These are phyloP conservation scores for Mus pahari DNA, from an alignment of 2,113 vertebrate genomes.

Conservation along the genomic window DNA sequence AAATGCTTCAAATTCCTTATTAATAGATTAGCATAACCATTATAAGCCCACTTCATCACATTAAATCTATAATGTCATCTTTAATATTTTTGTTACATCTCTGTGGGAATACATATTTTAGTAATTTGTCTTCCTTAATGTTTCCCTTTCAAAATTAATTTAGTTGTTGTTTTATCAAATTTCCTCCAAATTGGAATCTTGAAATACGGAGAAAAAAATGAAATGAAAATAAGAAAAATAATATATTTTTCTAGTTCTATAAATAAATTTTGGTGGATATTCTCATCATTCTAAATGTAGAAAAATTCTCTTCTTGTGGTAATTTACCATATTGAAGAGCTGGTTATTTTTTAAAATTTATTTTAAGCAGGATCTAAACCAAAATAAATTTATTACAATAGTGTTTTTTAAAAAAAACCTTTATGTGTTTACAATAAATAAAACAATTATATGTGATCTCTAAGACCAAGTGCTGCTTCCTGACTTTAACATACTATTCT, in stretches of 20 bases:
- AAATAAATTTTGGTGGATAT: not conserved
- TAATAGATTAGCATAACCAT: not conserved
- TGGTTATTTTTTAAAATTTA: not conserved
- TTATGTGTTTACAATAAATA: not conserved
- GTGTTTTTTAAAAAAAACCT: slow-evolving; percentile 23
- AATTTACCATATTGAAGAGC: not conserved
- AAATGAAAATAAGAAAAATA: not conserved
- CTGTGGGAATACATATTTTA: not conserved
- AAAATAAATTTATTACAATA: not conserved
- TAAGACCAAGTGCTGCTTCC: not conserved
- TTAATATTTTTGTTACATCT: not conserved
- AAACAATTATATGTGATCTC: not conserved
- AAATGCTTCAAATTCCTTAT: not conserved
- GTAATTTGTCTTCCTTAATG: not conserved
- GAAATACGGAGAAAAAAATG: not conserved
- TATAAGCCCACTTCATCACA: not conserved
- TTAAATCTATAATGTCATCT: not conserved
- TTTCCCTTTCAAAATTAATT: slow-evolving; percentile 43
- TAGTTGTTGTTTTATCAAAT: not conserved
- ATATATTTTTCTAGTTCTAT: not conserved
- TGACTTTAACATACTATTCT: not conserved
- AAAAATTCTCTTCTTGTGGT: not conserved
- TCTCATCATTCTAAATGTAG: slow-evolving; percentile 5
- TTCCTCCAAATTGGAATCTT: not conserved
- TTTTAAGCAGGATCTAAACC: slow-evolving; percentile 8